A percentile compares a stretch with the other conserved stretches of the same genome.
These are phyloP conservation scores for Trachelus iudaicus DNA, from an alignment of 2,888 invertebrate genomes.

Conservation along the genomic window DNA sequence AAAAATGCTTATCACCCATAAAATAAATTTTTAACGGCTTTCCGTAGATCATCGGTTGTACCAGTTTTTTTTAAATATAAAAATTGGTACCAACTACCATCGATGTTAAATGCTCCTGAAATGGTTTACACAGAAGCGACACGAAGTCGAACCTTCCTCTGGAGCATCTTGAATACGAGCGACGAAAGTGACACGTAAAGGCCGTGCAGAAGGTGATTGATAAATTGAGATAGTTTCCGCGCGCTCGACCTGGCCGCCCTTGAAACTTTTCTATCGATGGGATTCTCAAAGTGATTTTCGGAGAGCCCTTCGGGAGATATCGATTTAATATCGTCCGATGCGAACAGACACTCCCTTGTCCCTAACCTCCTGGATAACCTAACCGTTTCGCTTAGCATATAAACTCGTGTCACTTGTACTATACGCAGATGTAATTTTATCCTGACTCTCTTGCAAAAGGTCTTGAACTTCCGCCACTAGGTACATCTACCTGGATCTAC, in stretches of 20 bases:
- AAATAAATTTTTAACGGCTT: too few species aligned
- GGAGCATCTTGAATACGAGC: not conserved
- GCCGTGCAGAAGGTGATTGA: constrained; percentile 12
- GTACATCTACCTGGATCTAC: not conserved
- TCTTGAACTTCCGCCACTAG: not conserved
- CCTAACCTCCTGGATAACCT: not conserved
- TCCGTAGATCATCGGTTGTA: too few species aligned
- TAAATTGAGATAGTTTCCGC: constrained; percentile 23
- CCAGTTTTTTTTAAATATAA: too few species aligned
- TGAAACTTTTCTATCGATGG: constrained; percentile 28
- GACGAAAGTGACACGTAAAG: not conserved
- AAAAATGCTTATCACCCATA: not conserved
- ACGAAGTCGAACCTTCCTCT: not conserved
- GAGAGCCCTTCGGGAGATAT: constrained; percentile 16
- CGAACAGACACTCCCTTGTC: not conserved
- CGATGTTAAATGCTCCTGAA: not conserved
- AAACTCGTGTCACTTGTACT: not conserved
- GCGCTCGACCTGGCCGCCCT: constrained; percentile 1
- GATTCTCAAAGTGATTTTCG: constrained; percentile 11
- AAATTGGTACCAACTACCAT: not conserved
- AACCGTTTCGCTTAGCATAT: not conserved
- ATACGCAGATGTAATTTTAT: not conserved
- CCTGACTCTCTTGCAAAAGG: not conserved
- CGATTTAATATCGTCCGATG: constrained; percentile 19
- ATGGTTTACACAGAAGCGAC: not conserved